Evolutionary conservation across 2,888 invertebrate species (phyloP).

Genomic region (Sicus ferrugineus): DNA sequence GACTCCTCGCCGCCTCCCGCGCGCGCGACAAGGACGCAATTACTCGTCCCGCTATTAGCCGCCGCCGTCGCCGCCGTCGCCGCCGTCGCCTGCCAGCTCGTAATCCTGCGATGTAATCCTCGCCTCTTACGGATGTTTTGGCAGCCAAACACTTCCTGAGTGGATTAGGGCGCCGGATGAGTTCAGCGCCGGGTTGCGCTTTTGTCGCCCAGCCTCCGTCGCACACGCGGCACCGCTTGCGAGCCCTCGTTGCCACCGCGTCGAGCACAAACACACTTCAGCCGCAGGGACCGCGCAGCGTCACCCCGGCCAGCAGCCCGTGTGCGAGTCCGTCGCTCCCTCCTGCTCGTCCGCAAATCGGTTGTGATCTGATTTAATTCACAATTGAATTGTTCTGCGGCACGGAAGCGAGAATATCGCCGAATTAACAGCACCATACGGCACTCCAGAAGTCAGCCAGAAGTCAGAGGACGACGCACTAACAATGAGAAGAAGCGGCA

Average conservation of each 20-base stretch:
- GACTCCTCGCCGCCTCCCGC: slow-evolving; percentile 5
- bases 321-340: neutral
- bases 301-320: neutral
- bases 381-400: slow-evolving; percentile 48
- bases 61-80: neutral
- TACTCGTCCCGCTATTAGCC: slow-evolving; percentile 21
- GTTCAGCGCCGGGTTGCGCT: slow-evolving; percentile 25
- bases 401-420: neutral
- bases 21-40: slow-evolving; percentile 32
- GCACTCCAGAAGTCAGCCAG: neutral
- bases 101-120: slow-evolving; percentile 27
- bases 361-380: slow-evolving; percentile 52
- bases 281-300: neutral
- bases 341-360: slow-evolving; percentile 6
- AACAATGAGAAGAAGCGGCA: neutral
- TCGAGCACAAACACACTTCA: slow-evolving; percentile 5
- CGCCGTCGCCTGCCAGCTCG: slow-evolving; percentile 11
- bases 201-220: neutral
- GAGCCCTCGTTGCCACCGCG: neutral
- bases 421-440: neutral
- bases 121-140: slow-evolving; percentile 29
- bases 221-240: neutral
- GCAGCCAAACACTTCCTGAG: slow-evolving; percentile 25
- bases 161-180: slow-evolving; percentile 19
- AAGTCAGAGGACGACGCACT: neutral